These are phyloP conservation scores for Lasiurus borealis DNA, from an alignment of 2,113 vertebrate genomes.

Conservation along the genomic window DNA sequence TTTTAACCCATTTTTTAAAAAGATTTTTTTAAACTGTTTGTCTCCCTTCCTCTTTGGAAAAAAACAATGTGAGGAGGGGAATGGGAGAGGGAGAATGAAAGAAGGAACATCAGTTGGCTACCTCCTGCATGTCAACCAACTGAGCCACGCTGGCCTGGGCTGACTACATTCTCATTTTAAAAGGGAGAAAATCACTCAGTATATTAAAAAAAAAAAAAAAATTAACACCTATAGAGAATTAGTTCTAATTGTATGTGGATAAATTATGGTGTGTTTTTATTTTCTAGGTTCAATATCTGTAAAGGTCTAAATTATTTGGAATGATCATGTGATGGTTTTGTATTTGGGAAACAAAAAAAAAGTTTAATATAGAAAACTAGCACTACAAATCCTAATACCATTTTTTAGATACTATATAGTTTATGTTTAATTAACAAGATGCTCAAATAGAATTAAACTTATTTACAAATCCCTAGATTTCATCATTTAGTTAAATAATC, in stretches of 20 bases:
- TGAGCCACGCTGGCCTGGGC: background rate
- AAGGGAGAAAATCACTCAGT: background rate
- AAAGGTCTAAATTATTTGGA: conserved; percentile 1
- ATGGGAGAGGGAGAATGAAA: background rate
- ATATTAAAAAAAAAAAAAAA: background rate
- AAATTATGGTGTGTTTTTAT: background rate
- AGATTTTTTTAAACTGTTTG: background rate
- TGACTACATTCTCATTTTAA: background rate
- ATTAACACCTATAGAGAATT: background rate
- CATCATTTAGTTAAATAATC: conserved; percentile 42
- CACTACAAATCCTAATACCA: background rate
- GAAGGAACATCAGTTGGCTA: no score
- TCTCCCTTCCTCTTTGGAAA: no score
- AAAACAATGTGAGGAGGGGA: background rate
- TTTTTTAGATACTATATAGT: background rate
- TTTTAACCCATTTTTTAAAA: background rate
- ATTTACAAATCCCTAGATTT: background rate
- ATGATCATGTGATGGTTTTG: background rate
- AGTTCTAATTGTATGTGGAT: background rate
- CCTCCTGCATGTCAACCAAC: no score
- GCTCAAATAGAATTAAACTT: conserved; percentile 43
- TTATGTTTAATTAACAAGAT: conserved; percentile 24
- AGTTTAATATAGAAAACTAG: background rate
- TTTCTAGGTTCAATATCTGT: conserved; percentile 1
- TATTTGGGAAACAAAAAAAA: background rate